Evolutionary conservation across 2,888 invertebrate genomes (phyloP).

Genomic region (Idaea aversata): DNA sequence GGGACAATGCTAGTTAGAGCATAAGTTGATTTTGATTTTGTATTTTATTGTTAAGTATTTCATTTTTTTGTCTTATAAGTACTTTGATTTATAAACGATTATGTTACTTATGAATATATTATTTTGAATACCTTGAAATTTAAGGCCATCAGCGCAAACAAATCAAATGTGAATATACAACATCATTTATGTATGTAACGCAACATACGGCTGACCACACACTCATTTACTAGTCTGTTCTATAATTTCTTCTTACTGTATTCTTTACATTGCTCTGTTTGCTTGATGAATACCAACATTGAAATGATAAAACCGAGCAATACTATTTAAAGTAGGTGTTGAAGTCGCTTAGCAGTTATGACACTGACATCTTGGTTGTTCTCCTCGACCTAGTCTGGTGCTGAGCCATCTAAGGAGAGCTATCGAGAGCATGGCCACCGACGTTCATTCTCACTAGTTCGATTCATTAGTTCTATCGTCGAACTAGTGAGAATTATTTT

Average conservation of each 20-base stretch:
- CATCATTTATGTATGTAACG: conserved; percentile 42
- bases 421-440: conserved; percentile 78
- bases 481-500: too few species aligned
- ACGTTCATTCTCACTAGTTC: too few species aligned
- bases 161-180: conserved; percentile 51
- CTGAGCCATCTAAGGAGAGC: conserved; percentile 78
- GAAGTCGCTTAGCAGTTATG: conserved; percentile 51
- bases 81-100: not conserved
- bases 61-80: too few species aligned
- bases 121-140: conserved; percentile 42
- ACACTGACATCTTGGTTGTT: conserved; percentile 75
- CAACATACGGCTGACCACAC: conserved; percentile 63
- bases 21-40: too few species aligned
- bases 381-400: conserved; percentile 78
- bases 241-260: conserved; percentile 14
- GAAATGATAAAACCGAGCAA: conserved; percentile 37
- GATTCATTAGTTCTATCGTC: too few species aligned
- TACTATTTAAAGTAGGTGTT: conserved; percentile 39
- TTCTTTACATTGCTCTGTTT: conserved; percentile 18
- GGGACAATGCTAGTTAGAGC: too few species aligned
- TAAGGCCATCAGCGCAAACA: conserved; percentile 56
- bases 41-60: too few species aligned
- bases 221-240: conserved; percentile 26
- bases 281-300: conserved; percentile 7
- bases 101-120: not conserved